Evolutionary conservation across 2,113 vertebrate species (phyloP).

Genomic region (Muntiacus muntjak): DNA sequence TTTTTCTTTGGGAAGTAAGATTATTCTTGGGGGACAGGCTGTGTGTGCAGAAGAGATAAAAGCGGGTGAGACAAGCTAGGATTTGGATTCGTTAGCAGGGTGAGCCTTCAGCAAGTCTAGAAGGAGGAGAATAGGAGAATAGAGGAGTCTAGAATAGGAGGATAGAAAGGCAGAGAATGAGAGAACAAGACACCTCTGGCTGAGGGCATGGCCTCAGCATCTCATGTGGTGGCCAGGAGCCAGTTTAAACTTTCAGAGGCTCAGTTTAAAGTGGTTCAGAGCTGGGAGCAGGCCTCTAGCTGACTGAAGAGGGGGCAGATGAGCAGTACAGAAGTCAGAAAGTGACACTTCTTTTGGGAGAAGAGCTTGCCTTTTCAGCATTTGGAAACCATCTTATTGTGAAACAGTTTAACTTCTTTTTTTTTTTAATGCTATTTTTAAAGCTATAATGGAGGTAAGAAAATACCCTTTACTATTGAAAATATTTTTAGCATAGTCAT

Average conservation of each 20-base stretch:
- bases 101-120: neutral
- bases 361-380: neutral
- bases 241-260: neutral
- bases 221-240: neutral
- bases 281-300: neutral
- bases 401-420: neutral
- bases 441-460: neutral
- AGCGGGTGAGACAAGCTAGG: neutral
- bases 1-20: slow-evolving; percentile 37
- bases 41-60: neutral
- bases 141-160: neutral
- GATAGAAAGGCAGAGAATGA: neutral
- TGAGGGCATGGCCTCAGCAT: neutral
- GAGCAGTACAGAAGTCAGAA: neutral
- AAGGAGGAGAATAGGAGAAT: neutral
- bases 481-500: neutral
- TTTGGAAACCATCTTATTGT: neutral
- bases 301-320: neutral
- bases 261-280: neutral
- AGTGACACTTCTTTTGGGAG: neutral
- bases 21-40: neutral
- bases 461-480: neutral
- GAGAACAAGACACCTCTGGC: neutral
- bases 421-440: neutral
- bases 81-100: neutral